Evolutionary conservation across 1,140 invertebrate genomes (phyloP).

Genomic region (Phortica variegata): DNA sequence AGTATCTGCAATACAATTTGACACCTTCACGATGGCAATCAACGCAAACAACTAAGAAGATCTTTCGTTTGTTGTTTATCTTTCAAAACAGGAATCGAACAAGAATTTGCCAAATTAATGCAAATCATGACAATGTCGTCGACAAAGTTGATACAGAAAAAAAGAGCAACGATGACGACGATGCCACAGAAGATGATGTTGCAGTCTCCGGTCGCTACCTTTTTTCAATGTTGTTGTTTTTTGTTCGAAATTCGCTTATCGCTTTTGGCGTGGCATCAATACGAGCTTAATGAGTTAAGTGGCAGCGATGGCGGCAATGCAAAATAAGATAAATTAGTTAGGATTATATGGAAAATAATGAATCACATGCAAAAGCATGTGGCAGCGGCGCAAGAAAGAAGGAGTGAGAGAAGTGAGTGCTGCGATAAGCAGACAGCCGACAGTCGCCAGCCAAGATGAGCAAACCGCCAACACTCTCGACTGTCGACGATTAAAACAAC

Average conservation of each 20-base stretch:
- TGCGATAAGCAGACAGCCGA: slow-evolving; percentile 23
- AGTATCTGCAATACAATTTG: too few relatives aligned
- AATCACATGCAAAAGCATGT: slow-evolving; percentile 27
- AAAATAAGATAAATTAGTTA: slow-evolving; percentile 43
- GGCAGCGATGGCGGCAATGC: slow-evolving; percentile 41
- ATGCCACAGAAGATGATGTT: slow-evolving; percentile 19
- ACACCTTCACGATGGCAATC: slow-evolving; percentile 29
- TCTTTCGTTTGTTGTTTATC: too few relatives aligned
- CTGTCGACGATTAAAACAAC: too few relatives aligned
- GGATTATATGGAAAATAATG: slow-evolving; percentile 38
- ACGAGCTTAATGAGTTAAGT: slow-evolving; percentile 48
- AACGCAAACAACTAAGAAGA: background rate
- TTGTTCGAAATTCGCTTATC: background rate
- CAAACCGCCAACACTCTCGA: too few relatives aligned
- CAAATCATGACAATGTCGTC: slow-evolving; percentile 33
- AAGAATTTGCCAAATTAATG: slow-evolving; percentile 53
- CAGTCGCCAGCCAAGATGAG: too few relatives aligned
- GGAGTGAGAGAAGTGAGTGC: slow-evolving; percentile 1
- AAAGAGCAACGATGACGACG: slow-evolving; percentile 28
- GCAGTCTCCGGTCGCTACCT: slow-evolving; percentile 8
- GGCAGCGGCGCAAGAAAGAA: slow-evolving; percentile 6
- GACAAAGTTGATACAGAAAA: too few relatives aligned
- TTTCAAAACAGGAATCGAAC: slow-evolving; percentile 33
- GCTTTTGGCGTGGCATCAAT: slow-evolving; percentile 30
- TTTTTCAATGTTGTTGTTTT: background rate